Base-by-base conservation (phyloP, 2,797 vertebrate genomes). In the Poeciliopsis gracilis region DNA sequence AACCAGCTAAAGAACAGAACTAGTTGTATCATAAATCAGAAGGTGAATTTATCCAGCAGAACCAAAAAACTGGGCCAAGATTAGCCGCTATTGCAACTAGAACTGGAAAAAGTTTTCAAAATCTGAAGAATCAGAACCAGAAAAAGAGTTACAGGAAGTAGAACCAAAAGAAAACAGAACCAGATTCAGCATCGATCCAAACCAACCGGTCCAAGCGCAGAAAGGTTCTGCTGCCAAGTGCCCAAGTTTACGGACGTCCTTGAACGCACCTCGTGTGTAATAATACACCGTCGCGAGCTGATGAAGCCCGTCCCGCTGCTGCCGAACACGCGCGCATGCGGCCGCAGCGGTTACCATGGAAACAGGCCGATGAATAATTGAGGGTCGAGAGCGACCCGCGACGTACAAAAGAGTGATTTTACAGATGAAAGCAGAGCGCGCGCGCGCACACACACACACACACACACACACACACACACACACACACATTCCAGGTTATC, bases 361-460 rank as follows among this genome's bases (percentile, higher is more conserved):
- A 92, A 94, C 92, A 87, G 66, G 88, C 89, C 84, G 91, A 93
- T 94, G 92, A 94, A 93, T 93, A 93, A 93, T 93, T 92, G 90
- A 94, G 85, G 85, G 77, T 84, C 70, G 82, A 86, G 79, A 88
- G 91, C 83, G 70, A 85, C 87, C 91, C 36, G 78, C 85, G 46
- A 81, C 75, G 69, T 82, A 92, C 91, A 90, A 89, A 41, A 92
- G 89, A 90, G 78, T 53, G 87, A 88, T 88, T 90, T 75, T 86
- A 84, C 87, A 90, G 88, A 91, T 90, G 88, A 91, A 90, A 92
- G 87, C 80, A 72, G 86, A 57, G 78, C 71, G 80, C 83, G 33
- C 55, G 63, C 51, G 46, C n/a, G 4, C 74, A 47, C 47, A 38
- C 0, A 28, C 46, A 45, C 47, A 63, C 46, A 5, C 53, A 63